Evolutionary conservation across 37 sponge, comb jelly and placozoan genomes (phyloP), one percentile per base, ranked within the genome.

Genomic region (Hormiphora californensis): DNA sequence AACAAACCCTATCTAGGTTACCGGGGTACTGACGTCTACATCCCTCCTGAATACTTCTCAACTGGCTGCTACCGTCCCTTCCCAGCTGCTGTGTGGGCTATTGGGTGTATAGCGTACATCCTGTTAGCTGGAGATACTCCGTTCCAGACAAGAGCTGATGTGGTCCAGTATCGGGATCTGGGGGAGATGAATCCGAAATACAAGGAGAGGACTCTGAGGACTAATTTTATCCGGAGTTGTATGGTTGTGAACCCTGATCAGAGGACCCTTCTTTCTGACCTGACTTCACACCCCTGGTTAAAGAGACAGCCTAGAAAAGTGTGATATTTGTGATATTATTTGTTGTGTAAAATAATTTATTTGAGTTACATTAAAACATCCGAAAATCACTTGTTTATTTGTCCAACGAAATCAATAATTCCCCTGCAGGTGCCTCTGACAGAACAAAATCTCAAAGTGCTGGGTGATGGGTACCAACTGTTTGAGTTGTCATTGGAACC

Each of bases 11-110:
- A 73, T 46, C 17, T 23, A 21, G 23, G 9, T 22, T 73, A 36
- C 81, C 81, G 35, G 35, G 81, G 81, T 9, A 73, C 81, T 8
- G 81, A 73, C 11, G 81, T 73, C 46, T 73, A 73, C 81, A 25
- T 73, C 0, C 81, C 81, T 32, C 81, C 81, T 21, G 81, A 73
- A 28, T 73, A 40, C 38, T 40, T 40, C 81, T 19, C 38, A 22
- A 73, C 81, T 4, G 25, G 27, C 9, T 40, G 46, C 81, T 73
- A 73, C 38, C 35, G 36, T n/a, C 81, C 81, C 38, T 33, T 73
- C 44, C 81, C 35, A 9, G 81, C 81, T 33, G 21, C 81, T 28
- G 35, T 33, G 9, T 73, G 81, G 81, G 81, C 81, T 73, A 73
- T 73, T 41, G 81, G 81, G 41, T 73, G 81, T 73, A 7, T 73